Conservation (phyloP, 1,140 invertebrate genomes). For the Acromyrmex echinatior region DNA sequence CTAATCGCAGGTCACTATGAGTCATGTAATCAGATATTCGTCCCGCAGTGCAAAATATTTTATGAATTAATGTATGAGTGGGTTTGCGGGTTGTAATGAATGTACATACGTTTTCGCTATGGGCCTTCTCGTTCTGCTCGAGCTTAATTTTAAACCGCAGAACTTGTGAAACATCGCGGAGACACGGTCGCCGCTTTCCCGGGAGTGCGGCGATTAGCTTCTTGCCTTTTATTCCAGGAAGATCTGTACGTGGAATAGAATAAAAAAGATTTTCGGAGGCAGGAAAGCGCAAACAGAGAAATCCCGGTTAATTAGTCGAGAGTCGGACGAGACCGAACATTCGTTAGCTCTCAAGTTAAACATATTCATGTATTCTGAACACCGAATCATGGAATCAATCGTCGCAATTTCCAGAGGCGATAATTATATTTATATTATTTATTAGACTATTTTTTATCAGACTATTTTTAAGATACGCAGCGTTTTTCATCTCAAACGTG, state of each 20-base stretch:
- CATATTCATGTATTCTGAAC: background rate
- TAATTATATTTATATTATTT: constrained; percentile 1
- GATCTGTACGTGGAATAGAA: constrained; percentile 7
- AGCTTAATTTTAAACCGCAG: constrained; percentile 58
- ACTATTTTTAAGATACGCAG: background rate
- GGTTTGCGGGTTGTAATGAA: constrained; percentile 33
- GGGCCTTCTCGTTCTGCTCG: constrained; percentile 12
- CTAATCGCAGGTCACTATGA: constrained; percentile 48
- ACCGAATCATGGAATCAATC: background rate
- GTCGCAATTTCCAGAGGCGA: background rate
- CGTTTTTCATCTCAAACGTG: background rate
- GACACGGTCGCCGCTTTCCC: constrained; percentile 32
- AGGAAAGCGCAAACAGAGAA: constrained; percentile 18
- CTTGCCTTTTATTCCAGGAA: constrained; percentile 30
- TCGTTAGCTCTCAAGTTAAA: background rate
- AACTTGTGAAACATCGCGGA: constrained; percentile 49
- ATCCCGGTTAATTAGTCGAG: constrained; percentile 18
- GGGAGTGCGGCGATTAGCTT: constrained; percentile 6
- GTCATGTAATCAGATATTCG: constrained; percentile 7
- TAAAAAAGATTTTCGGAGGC: constrained; percentile 10
- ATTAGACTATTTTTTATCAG: background rate
- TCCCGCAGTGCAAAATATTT: constrained; percentile 56
- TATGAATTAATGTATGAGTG: constrained; percentile 58
- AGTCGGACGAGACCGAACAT: background rate
- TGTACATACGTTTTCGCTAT: constrained; percentile 12